phyloP scores from a whole-genome alignment of 2,113 vertebrate genomes.

The Hiodon alosoides region DNA sequence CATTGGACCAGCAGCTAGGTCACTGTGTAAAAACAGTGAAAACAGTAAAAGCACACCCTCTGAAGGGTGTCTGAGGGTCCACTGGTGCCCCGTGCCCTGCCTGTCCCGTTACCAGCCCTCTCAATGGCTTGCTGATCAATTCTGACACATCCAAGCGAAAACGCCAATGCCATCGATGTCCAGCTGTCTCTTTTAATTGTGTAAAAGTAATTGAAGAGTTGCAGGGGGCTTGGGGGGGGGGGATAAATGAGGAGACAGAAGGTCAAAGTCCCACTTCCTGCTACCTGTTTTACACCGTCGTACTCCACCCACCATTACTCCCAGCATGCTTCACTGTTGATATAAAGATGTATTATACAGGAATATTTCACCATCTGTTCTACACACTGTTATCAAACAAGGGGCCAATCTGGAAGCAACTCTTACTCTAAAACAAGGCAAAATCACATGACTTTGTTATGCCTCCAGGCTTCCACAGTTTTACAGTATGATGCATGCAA shows the following conservation, averaged over 20 bases:
- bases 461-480: too few species aligned
- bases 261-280: slow-evolving; percentile 60
- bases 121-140: slow-evolving; percentile 48
- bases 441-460: too few species aligned
- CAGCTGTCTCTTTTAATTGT: slow-evolving; percentile 69
- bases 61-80: too few species aligned
- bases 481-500: too few species aligned
- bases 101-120: slow-evolving; percentile 40
- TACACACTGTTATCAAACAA: slow-evolving; percentile 28
- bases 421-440: background rate
- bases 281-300: slow-evolving; percentile 48
- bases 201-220: slow-evolving; percentile 70
- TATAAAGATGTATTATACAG: slow-evolving; percentile 69
- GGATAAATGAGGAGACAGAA: slow-evolving; percentile 73
- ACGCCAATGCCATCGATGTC: slow-evolving; percentile 56
- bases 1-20: too few species aligned
- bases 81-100: slow-evolving; percentile 41
- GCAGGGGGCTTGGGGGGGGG: slow-evolving; percentile 47
- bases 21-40: too few species aligned
- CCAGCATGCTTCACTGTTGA: slow-evolving; percentile 66
- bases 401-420: slow-evolving; percentile 6
- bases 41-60: too few species aligned
- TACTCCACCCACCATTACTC: slow-evolving; percentile 60
- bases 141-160: slow-evolving; percentile 59
- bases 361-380: slow-evolving; percentile 63